These are phyloP conservation scores for Peromyscus nudipes DNA, from an alignment of 2,797 vertebrate genomes.

Conservation along the genomic window DNA sequence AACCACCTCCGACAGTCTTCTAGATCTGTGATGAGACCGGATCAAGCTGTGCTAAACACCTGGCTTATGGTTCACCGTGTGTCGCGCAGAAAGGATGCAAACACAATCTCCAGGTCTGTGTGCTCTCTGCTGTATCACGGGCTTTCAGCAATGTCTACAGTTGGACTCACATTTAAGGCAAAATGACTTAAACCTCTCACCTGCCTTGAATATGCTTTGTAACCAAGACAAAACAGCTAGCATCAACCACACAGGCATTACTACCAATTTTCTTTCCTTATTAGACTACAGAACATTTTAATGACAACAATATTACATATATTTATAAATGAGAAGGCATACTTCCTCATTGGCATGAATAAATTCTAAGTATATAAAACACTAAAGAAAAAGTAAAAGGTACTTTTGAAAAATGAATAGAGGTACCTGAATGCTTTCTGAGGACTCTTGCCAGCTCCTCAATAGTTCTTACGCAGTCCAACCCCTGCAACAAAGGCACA, in stretches of 20 bases:
- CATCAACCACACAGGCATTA: background rate
- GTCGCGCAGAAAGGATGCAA: background rate
- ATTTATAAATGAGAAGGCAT: background rate
- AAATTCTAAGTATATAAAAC: conserved; percentile 48
- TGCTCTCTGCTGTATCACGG: background rate
- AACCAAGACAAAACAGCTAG: conserved; percentile 3
- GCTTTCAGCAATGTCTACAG: background rate
- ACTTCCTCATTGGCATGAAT: background rate
- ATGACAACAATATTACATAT: background rate
- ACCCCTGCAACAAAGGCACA: conserved; percentile 88
- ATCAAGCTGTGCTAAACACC: background rate
- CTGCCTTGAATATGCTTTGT: background rate
- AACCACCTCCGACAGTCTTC: background rate
- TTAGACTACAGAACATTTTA: background rate
- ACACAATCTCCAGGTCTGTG: background rate
- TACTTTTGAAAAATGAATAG: conserved; percentile 45
- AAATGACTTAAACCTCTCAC: background rate
- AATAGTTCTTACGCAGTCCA: conserved; percentile 94
- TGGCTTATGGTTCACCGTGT: too few species aligned
- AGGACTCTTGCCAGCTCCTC: conserved; percentile 94
- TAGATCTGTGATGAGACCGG: background rate
- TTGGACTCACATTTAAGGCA: background rate
- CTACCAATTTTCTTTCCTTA: background rate
- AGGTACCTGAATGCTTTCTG: conserved; percentile 94
- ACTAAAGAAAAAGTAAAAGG: conserved; percentile 16